Conservation (phyloP, 2,888 invertebrate species). For the Ormia ochracea region DNA sequence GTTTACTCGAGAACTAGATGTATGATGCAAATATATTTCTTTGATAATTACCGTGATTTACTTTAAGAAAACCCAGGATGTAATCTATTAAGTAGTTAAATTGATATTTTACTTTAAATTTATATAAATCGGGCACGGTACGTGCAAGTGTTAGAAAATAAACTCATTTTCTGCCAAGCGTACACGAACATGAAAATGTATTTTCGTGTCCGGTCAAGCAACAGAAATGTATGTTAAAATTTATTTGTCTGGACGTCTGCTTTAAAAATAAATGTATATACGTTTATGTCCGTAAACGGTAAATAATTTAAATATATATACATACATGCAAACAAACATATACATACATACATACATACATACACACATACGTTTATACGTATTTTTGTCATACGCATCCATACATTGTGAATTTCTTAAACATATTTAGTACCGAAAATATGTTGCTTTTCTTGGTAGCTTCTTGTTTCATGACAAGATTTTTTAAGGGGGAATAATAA, state of each 20-base stretch:
- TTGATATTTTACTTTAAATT: neutral
- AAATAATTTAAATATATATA: neutral
- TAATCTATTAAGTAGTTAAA: conserved; percentile 8
- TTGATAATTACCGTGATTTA: conserved; percentile 52
- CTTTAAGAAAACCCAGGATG: conserved; percentile 33
- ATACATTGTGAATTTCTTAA: conserved; percentile 14
- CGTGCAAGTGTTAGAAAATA: neutral
- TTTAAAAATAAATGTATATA: neutral
- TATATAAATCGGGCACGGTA: neutral
- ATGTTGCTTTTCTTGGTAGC: conserved; percentile 7
- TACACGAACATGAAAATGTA: neutral
- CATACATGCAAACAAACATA: neutral
- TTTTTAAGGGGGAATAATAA: neutral
- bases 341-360: no score
- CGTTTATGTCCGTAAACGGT: neutral
- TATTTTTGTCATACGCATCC: no score
- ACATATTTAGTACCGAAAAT: conserved; percentile 48
- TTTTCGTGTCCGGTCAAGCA: neutral
- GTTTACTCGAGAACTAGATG: conserved; percentile 27
- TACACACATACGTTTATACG: no score
- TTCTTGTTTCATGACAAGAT: neutral
- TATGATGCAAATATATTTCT: conserved; percentile 16
- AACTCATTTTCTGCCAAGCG: conserved; percentile 40
- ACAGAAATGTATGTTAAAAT: neutral
- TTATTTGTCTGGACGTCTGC: conserved; percentile 11